A percentile compares a stretch with the other conserved stretches of the same genome.
phyloP scores from a whole-genome alignment of 2,797 vertebrate species.

The Poeciliopsis gracilis region DNA sequence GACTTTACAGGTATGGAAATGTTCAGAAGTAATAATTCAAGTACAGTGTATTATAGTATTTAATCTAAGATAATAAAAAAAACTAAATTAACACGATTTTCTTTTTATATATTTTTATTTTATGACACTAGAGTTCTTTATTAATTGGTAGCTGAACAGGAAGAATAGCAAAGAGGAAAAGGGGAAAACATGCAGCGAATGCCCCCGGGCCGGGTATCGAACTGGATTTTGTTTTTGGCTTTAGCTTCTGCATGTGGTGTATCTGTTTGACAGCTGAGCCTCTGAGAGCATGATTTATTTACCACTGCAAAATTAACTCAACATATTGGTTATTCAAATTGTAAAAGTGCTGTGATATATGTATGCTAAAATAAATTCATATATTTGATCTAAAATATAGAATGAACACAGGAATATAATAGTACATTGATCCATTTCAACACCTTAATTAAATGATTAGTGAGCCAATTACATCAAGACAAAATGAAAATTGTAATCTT shows the following conservation, averaged over 20 bases:
- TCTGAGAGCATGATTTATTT: not conserved
- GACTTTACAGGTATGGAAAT: not conserved
- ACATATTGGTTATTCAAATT: not conserved
- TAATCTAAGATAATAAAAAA: not conserved
- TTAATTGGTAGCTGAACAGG: not conserved
- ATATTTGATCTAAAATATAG: not conserved
- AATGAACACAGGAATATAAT: too few relatives aligned
- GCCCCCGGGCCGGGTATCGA: not conserved
- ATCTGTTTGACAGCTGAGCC: not conserved
- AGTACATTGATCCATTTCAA: not conserved
- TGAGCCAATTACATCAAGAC: not conserved
- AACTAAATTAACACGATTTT: not conserved
- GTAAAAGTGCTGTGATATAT: not conserved
- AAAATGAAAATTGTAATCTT: not conserved
- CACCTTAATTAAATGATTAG: not conserved
- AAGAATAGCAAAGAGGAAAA: not conserved
- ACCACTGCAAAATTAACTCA: not conserved
- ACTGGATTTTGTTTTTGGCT: not conserved
- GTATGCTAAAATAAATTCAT: not conserved
- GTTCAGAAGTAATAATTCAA: not conserved
- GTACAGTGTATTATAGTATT: not conserved
- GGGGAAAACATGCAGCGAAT: not conserved
- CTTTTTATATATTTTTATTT: not conserved
- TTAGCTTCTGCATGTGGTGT: not conserved
- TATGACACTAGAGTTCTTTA: not conserved